Base-by-base conservation (phyloP, 2,888 invertebrate genomes). In the Minunthozetes semirufus region DNA sequence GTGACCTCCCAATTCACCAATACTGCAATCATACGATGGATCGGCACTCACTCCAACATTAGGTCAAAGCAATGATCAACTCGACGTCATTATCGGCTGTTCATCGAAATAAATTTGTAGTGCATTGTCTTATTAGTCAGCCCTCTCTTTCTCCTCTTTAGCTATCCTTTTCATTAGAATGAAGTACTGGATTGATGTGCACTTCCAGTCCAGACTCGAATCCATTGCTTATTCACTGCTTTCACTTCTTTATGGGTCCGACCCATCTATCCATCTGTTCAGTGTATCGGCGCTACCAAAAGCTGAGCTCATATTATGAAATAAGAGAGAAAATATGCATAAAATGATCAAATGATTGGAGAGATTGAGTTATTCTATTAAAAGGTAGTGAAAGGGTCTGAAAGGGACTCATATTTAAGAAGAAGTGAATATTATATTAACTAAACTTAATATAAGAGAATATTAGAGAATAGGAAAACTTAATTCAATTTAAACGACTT, bases 201-300 rank as follows among this genome's bases (percentile, higher is more conserved):
- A 19, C 38, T 66, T 66, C 1, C 17, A 38, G 38, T 38, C 42
- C 17, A 66, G 53, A 22, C 38, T 17, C 42, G 5, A 11, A 46
- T 59, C 72, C 9, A 42, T 50, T 15, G 29, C 72, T 72, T 42
- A 46, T 46, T 71, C 46, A 42, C 71, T 71, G 25, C 71, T 71
- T 46, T 50, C 53, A 46, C 50, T 72, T 15, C 27, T 25, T 42
- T 29, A 25, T 29, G n/a, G 27, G 13, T 1, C 46, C 25, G 33
- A 46, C 19, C n/a, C 71, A 48, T 46, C 9, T 29, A 38, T 72
- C 72, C 72, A 53, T 72, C 72, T 72, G 50, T 72, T 53, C 72
- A 50, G 17, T 53, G 25, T n/a, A 53, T 29, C 29, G 50, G n/a
- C 33, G 22, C 66, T 15, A 66, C 66, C 38, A 66, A 72, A 27